Evolutionary conservation across 2,113 vertebrate genomes (phyloP).

Genomic region (Manacus vitellinus): DNA sequence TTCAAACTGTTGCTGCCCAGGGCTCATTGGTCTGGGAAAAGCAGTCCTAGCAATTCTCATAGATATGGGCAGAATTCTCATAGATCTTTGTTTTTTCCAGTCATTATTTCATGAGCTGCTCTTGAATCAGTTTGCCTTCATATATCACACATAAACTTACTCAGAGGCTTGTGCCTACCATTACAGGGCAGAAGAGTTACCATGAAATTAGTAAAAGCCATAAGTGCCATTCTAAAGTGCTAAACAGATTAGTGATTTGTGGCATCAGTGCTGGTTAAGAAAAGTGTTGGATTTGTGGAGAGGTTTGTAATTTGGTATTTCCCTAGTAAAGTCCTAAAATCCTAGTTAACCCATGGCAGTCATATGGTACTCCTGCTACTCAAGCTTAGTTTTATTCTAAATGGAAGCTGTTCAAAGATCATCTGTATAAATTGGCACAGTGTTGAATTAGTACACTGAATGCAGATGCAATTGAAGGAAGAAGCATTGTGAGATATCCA

Average conservation of each 20-base stretch:
- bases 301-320: not conserved
- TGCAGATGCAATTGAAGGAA: not conserved
- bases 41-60: not conserved
- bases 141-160: not conserved
- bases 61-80: constrained; percentile 23
- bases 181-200: not conserved
- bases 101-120: not conserved
- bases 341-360: not conserved
- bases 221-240: not conserved
- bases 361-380: not conserved
- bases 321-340: not conserved
- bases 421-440: not conserved
- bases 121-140: not conserved
- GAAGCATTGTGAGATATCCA: not conserved
- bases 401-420: not conserved
- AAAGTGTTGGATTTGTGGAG: not conserved
- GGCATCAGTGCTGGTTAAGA: not conserved
- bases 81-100: constrained; percentile 25
- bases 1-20: constrained; percentile 12
- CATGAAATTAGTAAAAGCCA: not conserved
- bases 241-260: not conserved
- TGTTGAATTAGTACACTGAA: not conserved
- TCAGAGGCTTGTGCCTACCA: not conserved
- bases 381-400: not conserved
- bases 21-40: constrained; percentile 43